Base-by-base conservation (phyloP, 2,113 vertebrate species). In the Alethe castanea region DNA sequence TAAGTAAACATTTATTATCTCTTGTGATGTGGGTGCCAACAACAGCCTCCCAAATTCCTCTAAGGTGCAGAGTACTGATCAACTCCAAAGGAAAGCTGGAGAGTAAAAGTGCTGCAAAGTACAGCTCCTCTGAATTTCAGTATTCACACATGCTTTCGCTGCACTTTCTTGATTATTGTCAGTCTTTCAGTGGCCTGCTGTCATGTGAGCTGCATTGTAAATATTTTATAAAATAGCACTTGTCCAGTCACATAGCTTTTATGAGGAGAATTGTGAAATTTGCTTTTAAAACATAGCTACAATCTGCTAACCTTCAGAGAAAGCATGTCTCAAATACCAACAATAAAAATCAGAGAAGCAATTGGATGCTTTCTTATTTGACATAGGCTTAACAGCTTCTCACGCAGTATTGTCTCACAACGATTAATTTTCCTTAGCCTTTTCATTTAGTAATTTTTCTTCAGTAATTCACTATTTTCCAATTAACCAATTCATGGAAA, bases 221-320 rank as follows among this genome's bases (percentile, higher is more conserved):
- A 94, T 94, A 78, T 94, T 95, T 93, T 48, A 95, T 74, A 44
- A 81, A 77, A 81, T 36, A 23, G n/a, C 79, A 59, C 35, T 59
- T 77, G 38, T 29, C 29, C 20, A 29, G 52, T 76, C 50, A 62
- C 48, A 26, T 15, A 56, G 35, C 65, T 74, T 94, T 70, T 67
- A 52, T 16, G 14, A 45, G 40, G 61, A 60, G 67, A 83, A 33
- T 25, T 26, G 50, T 78, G 36, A 78, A 73, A 87, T n/a, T 40
- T 89, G 15, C 31, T 81, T 92, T 89, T 71, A 91, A 81, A 42
- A 54, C 11, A 59, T 9, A 67, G 9, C 25, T 84, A 38, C 35
- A 60, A 38, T 60, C 40, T 31, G n/a, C 14, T 66, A 78, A 67
- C 25, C 65, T 87, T 94, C 36, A 88, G 42, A 80, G 66, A 87